These are phyloP conservation scores for Hoplostethus atlanticus DNA, from an alignment of 2,797 vertebrate genomes.

Conservation along the genomic window DNA sequence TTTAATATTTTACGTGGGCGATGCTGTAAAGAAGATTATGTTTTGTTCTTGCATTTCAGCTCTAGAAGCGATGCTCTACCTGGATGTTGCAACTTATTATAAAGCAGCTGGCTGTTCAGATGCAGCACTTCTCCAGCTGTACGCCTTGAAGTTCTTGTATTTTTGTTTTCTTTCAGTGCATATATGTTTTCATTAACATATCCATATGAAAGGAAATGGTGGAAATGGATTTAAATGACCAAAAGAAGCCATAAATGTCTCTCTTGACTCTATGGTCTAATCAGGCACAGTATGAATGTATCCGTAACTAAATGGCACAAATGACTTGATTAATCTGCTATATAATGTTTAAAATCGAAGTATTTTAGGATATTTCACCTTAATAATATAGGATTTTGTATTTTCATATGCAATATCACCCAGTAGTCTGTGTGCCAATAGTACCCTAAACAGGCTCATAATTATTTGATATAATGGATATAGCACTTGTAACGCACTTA, in stretches of 20 bases:
- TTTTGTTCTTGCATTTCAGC: slow-evolving; percentile 69
- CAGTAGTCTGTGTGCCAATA: slow-evolving; percentile 33
- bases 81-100: slow-evolving; percentile 53
- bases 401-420: background rate
- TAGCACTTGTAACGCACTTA: slow-evolving; percentile 38
- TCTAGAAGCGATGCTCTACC: slow-evolving; percentile 55
- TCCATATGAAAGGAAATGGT: background rate
- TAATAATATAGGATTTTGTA: background rate
- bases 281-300: slow-evolving; percentile 5
- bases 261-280: background rate
- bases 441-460: slow-evolving; percentile 14
- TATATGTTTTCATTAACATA: slow-evolving; percentile 18
- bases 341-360: background rate
- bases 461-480: slow-evolving; percentile 3
- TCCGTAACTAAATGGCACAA: slow-evolving; percentile 5
- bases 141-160: background rate
- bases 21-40: slow-evolving; percentile 46
- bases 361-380: background rate
- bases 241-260: slow-evolving; percentile 24
- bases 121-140: slow-evolving; percentile 45
- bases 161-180: background rate
- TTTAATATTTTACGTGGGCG: background rate
- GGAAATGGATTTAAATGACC: slow-evolving; percentile 20
- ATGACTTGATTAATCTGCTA: slow-evolving; percentile 20
- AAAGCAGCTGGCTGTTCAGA: slow-evolving; percentile 46